These are phyloP conservation scores for Grammomys dolichurus DNA, from an alignment of 2,113 vertebrate species.

Conservation along the genomic window DNA sequence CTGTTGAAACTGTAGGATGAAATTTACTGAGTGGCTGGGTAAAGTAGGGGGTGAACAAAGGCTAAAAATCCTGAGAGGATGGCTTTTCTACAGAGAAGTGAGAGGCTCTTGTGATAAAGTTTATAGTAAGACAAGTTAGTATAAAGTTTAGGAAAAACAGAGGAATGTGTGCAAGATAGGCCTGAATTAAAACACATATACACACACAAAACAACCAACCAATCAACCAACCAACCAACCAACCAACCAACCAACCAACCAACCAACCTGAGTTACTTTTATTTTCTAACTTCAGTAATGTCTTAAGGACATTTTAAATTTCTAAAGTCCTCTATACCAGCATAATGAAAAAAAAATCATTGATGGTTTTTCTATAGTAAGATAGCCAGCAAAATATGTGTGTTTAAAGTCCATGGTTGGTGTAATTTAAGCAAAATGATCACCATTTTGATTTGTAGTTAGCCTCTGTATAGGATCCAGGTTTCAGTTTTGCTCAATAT, in stretches of 20 bases:
- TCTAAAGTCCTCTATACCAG: background rate
- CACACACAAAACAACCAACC: background rate
- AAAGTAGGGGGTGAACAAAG: background rate
- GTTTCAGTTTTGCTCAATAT: constrained; percentile 7
- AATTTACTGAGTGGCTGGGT: background rate
- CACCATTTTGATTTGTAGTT: background rate
- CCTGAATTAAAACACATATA: background rate
- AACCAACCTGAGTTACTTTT: background rate
- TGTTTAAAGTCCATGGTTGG: background rate
- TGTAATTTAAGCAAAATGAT: background rate
- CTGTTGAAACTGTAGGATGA: background rate
- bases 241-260: background rate
- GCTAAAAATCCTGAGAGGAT: background rate
- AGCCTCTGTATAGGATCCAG: background rate
- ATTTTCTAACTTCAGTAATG: background rate
- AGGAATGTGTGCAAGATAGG: background rate
- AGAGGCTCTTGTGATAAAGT: background rate
- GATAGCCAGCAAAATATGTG: background rate
- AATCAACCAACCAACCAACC: background rate
- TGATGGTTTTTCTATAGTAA: background rate
- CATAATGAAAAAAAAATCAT: background rate
- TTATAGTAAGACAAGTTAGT: background rate
- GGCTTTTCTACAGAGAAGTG: constrained; percentile 13
- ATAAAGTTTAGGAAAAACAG: background rate
- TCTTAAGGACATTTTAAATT: background rate